Evolutionary conservation across 2,797 vertebrate species (phyloP).

Genomic region (Cuniculus paca): DNA sequence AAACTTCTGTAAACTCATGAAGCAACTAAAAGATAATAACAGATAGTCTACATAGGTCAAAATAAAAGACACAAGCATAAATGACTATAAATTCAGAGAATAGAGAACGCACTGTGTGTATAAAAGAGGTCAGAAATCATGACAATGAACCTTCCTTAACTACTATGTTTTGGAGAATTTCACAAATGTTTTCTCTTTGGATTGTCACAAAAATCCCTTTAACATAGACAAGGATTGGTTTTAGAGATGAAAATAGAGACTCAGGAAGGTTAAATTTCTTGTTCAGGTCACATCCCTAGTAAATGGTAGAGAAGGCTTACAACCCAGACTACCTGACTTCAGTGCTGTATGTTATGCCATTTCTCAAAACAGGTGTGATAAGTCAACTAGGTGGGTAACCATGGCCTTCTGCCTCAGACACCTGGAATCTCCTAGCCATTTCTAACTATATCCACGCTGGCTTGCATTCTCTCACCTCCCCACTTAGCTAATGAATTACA

Average conservation of each 20-base stretch:
- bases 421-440: neutral
- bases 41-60: neutral
- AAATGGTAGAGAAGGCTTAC: neutral
- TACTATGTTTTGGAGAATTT: neutral
- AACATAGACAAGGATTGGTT: slow-evolving; percentile 7
- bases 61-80: slow-evolving; percentile 9
- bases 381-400: neutral
- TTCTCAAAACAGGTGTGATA: neutral
- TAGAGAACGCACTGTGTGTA: neutral
- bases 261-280: slow-evolving; percentile 25
- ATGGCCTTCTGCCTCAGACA: neutral
- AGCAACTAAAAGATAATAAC: slow-evolving; percentile 51
- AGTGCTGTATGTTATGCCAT: neutral
- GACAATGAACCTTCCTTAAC: slow-evolving; percentile 13
- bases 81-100: slow-evolving; percentile 3
- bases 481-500: slow-evolving; percentile 33
- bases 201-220: slow-evolving; percentile 11
- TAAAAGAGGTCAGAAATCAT: slow-evolving; percentile 41
- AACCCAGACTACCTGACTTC: neutral
- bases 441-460: neutral
- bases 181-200: slow-evolving; percentile 51
- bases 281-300: neutral
- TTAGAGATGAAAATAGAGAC: neutral
- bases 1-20: slow-evolving; percentile 1
- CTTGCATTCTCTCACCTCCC: neutral